phyloP scores from a whole-genome alignment of 2,113 vertebrate species.

The Mugil cephalus region DNA sequence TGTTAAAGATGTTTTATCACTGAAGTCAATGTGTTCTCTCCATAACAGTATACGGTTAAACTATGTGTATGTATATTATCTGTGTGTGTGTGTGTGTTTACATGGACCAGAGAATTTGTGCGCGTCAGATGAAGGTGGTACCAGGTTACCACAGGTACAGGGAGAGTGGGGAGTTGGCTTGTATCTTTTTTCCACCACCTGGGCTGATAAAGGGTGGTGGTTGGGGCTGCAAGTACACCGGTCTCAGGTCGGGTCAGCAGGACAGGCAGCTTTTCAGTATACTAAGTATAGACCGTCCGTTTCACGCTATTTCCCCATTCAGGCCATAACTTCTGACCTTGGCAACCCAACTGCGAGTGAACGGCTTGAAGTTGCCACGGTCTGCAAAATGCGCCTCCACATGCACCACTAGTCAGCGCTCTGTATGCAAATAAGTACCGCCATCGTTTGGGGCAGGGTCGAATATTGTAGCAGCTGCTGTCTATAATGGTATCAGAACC shows the following conservation, averaged over 20 bases:
- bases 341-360: no score
- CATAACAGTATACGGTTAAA: slow-evolving; percentile 63
- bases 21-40: slow-evolving; percentile 15
- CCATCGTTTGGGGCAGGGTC: no score
- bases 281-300: not conserved
- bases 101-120: no score
- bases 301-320: no score
- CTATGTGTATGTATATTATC: slow-evolving; percentile 21
- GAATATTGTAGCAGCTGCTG: no score
- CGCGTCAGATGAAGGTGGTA: slow-evolving; percentile 70
- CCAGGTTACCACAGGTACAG: slow-evolving; percentile 79
- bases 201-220: not conserved
- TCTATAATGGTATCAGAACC: no score
- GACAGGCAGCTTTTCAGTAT: not conserved
- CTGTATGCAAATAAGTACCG: no score
- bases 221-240: no score
- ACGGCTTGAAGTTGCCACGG: no score
- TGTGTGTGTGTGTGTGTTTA: slow-evolving; percentile 35
- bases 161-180: slow-evolving; percentile 25
- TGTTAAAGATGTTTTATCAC: slow-evolving; percentile 3
- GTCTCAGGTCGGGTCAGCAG: not conserved
- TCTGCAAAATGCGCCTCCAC: no score
- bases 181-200: slow-evolving; percentile 17
- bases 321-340: no score
- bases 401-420: no score